Base-by-base conservation (phyloP, 1,140 invertebrate species). In the Lepidurus packardi region DNA sequence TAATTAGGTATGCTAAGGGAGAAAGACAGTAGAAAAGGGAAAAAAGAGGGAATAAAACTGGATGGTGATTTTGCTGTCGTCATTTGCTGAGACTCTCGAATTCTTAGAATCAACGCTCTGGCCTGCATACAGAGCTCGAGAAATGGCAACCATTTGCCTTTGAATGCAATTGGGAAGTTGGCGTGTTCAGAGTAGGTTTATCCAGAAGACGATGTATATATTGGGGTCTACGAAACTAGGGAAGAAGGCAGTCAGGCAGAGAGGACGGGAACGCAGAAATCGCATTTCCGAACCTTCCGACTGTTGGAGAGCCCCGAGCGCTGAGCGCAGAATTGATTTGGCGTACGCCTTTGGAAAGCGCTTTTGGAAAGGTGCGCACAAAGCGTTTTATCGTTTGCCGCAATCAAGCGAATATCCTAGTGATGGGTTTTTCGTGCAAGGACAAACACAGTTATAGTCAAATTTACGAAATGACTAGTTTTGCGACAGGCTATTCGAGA, bases 251-350 rank as follows among this genome's bases (percentile, higher is more conserved):
- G 53, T 65, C 53, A 65, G 21, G 53, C 53, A 65, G 21, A 65
- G n/a, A 65, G 16, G 53, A 65, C 16, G 53, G 53, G 53, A 65
- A 65, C 53, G 16, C 53, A 65, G 53, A 65, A 65, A 65, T 65
- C 53, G 53, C 53, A 65, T 65, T 65, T 65, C 53, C 53, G 53
- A 65, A 65, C 21, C 53, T 65, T n/a, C 53, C 16, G 21, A 65
- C 21, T 65, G 53, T n/a, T 65, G 16, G 53, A 21, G 16, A 34
- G 34, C 21, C 16, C 53, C 53, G 53, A 65, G 53, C 21, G 53
- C 53, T 65, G 53, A 65, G 53, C 53, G 53, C 53, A 65, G 53
- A 65, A 65, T 65, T 65, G 53, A 65, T 65, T 65, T 65, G 53
- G 53, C 53, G 21, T 13, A 65, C 21, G 21, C 53, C 53, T 65